Conservation (phyloP, 2,888 invertebrate species). For the Epistrophe eligans region DNA sequence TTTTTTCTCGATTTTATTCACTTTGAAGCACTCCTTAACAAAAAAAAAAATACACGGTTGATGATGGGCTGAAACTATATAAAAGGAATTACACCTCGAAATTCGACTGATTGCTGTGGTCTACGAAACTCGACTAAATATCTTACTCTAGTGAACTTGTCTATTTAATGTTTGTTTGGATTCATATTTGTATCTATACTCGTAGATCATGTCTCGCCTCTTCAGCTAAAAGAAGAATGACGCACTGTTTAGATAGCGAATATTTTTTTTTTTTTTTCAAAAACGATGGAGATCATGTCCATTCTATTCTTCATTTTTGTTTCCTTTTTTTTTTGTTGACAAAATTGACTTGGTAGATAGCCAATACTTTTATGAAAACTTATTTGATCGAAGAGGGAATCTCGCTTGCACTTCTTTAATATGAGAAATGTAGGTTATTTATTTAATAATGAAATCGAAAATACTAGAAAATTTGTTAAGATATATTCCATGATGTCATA, state of each 20-base stretch:
- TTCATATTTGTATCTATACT: slow-evolving; percentile 31
- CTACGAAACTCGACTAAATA: slow-evolving; percentile 55
- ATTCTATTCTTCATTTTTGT: not conserved
- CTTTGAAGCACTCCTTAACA: not conserved
- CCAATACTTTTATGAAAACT: slow-evolving; percentile 11
- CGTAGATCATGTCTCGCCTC: slow-evolving; percentile 19
- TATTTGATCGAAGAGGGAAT: not conserved
- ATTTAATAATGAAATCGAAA: slow-evolving; percentile 68
- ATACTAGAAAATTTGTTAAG: slow-evolving; percentile 44
- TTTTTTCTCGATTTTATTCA: slow-evolving; percentile 1
- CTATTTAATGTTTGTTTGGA: slow-evolving; percentile 63
- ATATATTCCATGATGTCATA: slow-evolving; percentile 66
- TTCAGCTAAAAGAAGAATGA: slow-evolving; percentile 31
- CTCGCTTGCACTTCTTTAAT: slow-evolving; percentile 29
- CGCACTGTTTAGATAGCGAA: slow-evolving; percentile 37
- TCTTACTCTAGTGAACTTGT: slow-evolving; percentile 31
- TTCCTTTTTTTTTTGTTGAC: not conserved
- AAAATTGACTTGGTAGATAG: slow-evolving; percentile 7
- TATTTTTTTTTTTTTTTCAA: not conserved
- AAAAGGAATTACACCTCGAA: not conserved
- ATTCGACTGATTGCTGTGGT: slow-evolving; percentile 42
- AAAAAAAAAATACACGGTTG: not conserved
- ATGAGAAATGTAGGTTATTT: slow-evolving; percentile 29
- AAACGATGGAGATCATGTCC: slow-evolving; percentile 22
- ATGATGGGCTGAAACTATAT: not conserved